Percentiles rank a stretch among this genome's conserved stretches.
These are phyloP conservation scores for Tenthredo livida DNA, from an alignment of 2,888 invertebrate genomes.

Conservation along the genomic window DNA sequence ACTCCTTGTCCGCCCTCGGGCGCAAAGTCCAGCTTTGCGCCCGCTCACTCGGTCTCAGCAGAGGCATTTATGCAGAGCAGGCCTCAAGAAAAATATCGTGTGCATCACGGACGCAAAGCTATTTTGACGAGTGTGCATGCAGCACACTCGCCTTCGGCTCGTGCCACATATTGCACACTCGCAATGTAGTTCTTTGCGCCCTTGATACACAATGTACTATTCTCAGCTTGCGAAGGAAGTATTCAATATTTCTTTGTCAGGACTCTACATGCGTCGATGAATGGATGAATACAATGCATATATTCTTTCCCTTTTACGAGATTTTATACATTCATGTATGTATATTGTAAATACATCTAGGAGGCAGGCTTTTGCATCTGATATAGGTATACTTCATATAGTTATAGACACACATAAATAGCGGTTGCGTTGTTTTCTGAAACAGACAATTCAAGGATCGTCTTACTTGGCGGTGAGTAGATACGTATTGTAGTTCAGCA, in stretches of 20 bases:
- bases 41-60: too few relatives aligned
- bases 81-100: too few relatives aligned
- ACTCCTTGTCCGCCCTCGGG: too few relatives aligned
- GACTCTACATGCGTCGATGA: not conserved
- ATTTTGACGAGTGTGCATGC: too few relatives aligned
- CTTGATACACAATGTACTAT: too few relatives aligned
- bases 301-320: not conserved
- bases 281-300: conserved; percentile 3
- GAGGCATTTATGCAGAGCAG: too few relatives aligned
- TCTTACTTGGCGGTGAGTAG: not conserved
- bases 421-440: not conserved
- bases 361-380: not conserved
- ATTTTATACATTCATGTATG: not conserved
- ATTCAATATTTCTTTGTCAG: conserved; percentile 1
- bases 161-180: too few relatives aligned
- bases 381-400: conserved; percentile 4
- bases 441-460: conserved; percentile 9
- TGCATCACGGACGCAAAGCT: too few relatives aligned
- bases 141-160: too few relatives aligned
- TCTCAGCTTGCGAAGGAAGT: conserved; percentile 8
- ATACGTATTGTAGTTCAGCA: conserved; percentile 11
- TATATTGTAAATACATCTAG: too few relatives aligned
- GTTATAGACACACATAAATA: not conserved
- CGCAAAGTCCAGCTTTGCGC: too few relatives aligned
- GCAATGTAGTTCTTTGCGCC: too few relatives aligned